Evolutionary conservation across 2,797 vertebrate genomes (phyloP), one percentile per base, ranked within the genome.

Genomic region (Karalla daura): DNA sequence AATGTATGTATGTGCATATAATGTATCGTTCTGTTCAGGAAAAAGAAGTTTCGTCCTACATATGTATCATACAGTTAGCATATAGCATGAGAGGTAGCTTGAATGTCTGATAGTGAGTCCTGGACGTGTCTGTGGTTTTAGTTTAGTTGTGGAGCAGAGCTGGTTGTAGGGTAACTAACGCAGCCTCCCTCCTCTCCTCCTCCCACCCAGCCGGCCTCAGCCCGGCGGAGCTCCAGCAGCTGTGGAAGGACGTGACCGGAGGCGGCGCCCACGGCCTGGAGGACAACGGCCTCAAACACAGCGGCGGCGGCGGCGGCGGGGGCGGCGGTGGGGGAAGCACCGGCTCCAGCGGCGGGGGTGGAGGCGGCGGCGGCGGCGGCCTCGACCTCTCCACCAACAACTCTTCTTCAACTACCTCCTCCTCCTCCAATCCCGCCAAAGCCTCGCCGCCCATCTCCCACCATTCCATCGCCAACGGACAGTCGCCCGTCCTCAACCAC

Each of bases 361-460:
- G 66, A 2, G 74, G 77, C 4, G 63, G 27, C 4, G 93, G 92
- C 76, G 92, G 95, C 80, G 95, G 97, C 73, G 98, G 98, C 81
- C 93, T 99, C 82, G 97, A 99, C 95, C 97, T 99, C 91, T 96
- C 96, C 89, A 98, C 97, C 89, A 98, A 94, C 94, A 98, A 95
- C 93, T 95, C 96, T 86, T 96, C 96, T 87, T 97, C 96, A 94
- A 96, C 96, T 96, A 98, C 96, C 96, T 99, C 97, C 96, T 99
- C 97, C 96, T 88, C 88, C 79, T 89, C 81, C 71, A 87, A 90
- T 70, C 86, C 85, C 53, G 96, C 97, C 95, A 99, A 99, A 98
- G 95, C 96, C 63, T 99, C 98, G 50, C 97, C 98, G 74, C 97
- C 97, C 89, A 95, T 99, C 92, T 95, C 96, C 70, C 97, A 98